These are phyloP conservation scores for Pemphigus obesinymphae DNA, from an alignment of 1,140 invertebrate species.

Conservation along the genomic window DNA sequence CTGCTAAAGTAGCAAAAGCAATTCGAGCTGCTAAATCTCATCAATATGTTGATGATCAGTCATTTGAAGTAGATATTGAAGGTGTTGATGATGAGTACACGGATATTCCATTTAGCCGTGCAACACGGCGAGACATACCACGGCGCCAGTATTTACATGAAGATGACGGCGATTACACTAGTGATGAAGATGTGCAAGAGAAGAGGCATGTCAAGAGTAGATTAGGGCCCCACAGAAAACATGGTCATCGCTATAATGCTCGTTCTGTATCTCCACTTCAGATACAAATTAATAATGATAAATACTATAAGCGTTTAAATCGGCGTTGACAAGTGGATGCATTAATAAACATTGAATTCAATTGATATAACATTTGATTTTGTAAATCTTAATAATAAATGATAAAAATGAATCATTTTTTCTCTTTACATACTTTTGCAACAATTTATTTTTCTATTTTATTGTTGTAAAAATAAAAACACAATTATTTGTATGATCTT, in stretches of 20 bases:
- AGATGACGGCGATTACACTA: constrained; percentile 13
- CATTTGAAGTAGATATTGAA: constrained; percentile 15
- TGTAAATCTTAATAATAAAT: not conserved
- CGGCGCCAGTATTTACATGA: constrained; percentile 25
- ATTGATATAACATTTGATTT: not conserved
- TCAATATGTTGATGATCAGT: constrained; percentile 19
- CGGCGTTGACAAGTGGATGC: not conserved
- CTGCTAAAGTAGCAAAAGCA: constrained; percentile 29
- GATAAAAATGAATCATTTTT: not conserved
- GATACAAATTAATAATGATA: constrained; percentile 36
- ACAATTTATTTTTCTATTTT: constrained; percentile 18
- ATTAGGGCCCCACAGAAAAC: constrained; percentile 21
- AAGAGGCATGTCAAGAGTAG: constrained; percentile 20
- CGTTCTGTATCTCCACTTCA: constrained; percentile 29
- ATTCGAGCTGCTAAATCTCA: constrained; percentile 19
- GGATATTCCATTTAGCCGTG: constrained; percentile 25
- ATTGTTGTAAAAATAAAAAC: constrained; percentile 16
- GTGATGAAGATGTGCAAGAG: constrained; percentile 15
- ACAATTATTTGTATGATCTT: constrained; percentile 10
- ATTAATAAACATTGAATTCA: not conserved
- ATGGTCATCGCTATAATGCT: not conserved
- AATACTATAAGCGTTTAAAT: constrained; percentile 27
- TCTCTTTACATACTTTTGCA: not conserved
- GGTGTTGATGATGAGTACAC: not conserved
- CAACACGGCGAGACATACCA: constrained; percentile 25